phyloP scores from a whole-genome alignment of 2,888 invertebrate genomes.

The Dolomedes plantarius region DNA sequence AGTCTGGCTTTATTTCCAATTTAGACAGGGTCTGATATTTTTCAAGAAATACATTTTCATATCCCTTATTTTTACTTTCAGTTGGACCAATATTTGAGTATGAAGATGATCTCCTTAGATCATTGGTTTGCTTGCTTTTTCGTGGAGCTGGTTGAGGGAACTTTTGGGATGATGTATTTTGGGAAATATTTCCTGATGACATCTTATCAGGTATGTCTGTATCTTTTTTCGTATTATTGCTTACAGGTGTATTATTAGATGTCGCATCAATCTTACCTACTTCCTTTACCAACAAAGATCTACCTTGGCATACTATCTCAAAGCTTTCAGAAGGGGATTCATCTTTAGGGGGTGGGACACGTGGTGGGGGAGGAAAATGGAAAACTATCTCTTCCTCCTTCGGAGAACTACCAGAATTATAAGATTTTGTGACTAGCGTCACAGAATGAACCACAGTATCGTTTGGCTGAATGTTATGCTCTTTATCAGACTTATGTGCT shows the following conservation, averaged over 20 bases:
- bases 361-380: conserved; percentile 67
- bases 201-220: too few relatives aligned
- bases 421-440: conserved; percentile 46
- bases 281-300: conserved; percentile 34
- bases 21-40: conserved; percentile 53
- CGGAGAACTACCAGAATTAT: conserved; percentile 21
- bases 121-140: conserved; percentile 38
- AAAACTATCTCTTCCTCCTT: conserved; percentile 69
- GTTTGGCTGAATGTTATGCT: not conserved
- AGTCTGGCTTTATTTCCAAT: conserved; percentile 38
- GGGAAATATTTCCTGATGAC: not conserved
- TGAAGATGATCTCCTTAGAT: conserved; percentile 45
- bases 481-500: not conserved
- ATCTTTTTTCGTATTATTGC: not conserved
- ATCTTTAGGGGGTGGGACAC: conserved; percentile 44
- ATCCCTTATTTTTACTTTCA: conserved; percentile 7
- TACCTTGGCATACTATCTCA: conserved; percentile 55
- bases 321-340: conserved; percentile 39
- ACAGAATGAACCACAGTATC: conserved; percentile 24
- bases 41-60: conserved; percentile 56
- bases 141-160: conserved; percentile 51
- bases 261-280: not conserved
- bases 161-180: not conserved
- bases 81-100: conserved; percentile 40
- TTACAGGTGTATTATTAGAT: not conserved